Evolutionary conservation across 92 coral and sea anemone species (phyloP), one percentile per base, ranked within the genome.

Genomic region (Zoanthus gigantus): DNA sequence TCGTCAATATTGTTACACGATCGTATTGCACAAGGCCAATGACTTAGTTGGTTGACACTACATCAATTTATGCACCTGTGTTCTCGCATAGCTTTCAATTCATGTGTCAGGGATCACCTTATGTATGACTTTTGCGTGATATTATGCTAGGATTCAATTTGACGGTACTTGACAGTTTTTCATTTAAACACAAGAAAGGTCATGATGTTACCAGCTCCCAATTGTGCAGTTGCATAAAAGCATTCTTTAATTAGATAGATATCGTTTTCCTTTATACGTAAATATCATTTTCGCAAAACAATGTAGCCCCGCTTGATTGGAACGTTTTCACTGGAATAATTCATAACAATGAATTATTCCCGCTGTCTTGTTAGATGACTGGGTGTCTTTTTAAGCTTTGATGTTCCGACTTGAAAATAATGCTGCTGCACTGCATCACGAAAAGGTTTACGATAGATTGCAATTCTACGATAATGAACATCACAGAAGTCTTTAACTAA

Each of bases 61-160:
- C 42, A 65, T 45, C 85, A 66, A 66, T 81, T 66, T 47, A 46
- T 81, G 45, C 85, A 81, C 85, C 85, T 81, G 75, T 81, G 85
- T 30, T 28, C 42, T 28, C 63, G 42, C 42, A 17, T 12, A 5
- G 66, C 75, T 47, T 81, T 73, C 66, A 81, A 7, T 81, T 81
- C 76, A 81, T 81, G 45, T 81, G 75, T 81, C 37, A 81, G 46
- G 45, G 85, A 60, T 63, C 75, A 81, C 85, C 85, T 81, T 81
- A 6, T 17, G 63, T 63, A 66, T 81, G 85, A 81, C 85, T 81
- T 81, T 81, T 81, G 85, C 85, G 85, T 81, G 85, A 81, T 81
- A 16, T 63, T 66, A 65, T 47, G 56, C 23, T 46, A 29, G 61
- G 60, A 81, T 28, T 13, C 63, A 67, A 65, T 81, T 52, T 81